Evolutionary conservation across 2,888 invertebrate genomes (phyloP), one percentile per base, ranked within the genome.

Genomic region (Rotaria magnacalcarata): DNA sequence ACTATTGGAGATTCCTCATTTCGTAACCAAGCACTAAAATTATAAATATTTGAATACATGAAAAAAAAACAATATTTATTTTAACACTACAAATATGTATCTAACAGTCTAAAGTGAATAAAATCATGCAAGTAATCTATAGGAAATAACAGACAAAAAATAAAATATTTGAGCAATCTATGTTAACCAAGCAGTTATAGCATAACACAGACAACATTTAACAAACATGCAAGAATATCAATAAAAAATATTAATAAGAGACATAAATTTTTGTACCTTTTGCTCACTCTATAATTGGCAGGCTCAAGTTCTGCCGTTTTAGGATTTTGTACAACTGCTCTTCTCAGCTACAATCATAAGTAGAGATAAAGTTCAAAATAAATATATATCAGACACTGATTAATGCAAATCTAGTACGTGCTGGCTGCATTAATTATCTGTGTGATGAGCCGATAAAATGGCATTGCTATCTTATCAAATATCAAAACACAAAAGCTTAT

Each of bases 251-350:
- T 50, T 50, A 11, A 11, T 50, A 8, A 50, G 14, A 50, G 8
- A 50, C 50, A 50, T 27, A 4, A 34, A n/a, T 58, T 85, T 6
- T 14, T 50, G 60, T 88, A 92, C 92, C 92, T 97, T 92, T 99
- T 99, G 91, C 97, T 97, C 90, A 99, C 97, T 89, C 99, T 94
- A 92, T 99, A 99, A 90, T 94, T 93, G 0, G 98, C 98, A 8
- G 95, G 94, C 90, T 96, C 96, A 88, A 98, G 92, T 90, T 95
- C 89, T 58, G 97, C 96, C 0, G 97, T 97, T 89, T 94, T 93
- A 54, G 96, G 94, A 91, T 97, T 97, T 92, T 97, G 96, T 4
- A 97, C 97, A 0, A 97, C 97, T 0, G 97, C 97, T 88, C 97
- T 93, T 89, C 94, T 94, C 91, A 97, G 95, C 95, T 96, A 92